Evolutionary conservation across 2,797 vertebrate genomes (phyloP).

Genomic region (Calcarius lapponicus): DNA sequence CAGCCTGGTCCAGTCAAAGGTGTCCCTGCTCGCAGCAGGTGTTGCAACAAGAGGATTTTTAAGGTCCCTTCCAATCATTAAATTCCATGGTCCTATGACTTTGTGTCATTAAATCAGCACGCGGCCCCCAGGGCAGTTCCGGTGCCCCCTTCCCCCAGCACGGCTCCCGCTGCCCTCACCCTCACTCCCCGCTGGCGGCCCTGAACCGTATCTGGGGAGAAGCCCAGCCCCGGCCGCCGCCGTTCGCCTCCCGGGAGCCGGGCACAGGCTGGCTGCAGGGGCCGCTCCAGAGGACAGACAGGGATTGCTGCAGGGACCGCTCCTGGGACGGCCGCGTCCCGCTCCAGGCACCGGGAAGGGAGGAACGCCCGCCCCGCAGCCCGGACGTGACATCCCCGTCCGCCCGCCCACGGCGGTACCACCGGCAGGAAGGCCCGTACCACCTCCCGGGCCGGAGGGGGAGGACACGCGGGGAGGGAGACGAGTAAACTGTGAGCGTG

Average conservation of each 20-base stretch:
- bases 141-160: background rate
- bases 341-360: accelerated
- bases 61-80: background rate
- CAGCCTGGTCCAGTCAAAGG: background rate
- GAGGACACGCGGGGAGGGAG: accelerated
- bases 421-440: background rate
- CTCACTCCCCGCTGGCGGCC: background rate
- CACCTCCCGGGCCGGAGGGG: accelerated
- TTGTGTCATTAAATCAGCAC: accelerated
- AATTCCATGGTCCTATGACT: no score
- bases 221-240: background rate
- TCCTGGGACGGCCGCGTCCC: accelerated
- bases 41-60: background rate
- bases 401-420: accelerated
- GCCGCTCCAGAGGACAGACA: accelerated
- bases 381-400: background rate
- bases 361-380: accelerated
- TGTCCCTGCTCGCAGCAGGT: background rate
- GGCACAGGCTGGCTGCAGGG: background rate
- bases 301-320: accelerated
- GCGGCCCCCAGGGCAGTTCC: accelerated
- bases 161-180: background rate
- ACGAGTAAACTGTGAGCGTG: accelerated
- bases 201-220: no score
- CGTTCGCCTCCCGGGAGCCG: no score